Evolutionary conservation across 92 coral and sea anemone species (phyloP), one percentile per base, ranked within the genome.

Genomic region (Phenganax marumi): DNA sequence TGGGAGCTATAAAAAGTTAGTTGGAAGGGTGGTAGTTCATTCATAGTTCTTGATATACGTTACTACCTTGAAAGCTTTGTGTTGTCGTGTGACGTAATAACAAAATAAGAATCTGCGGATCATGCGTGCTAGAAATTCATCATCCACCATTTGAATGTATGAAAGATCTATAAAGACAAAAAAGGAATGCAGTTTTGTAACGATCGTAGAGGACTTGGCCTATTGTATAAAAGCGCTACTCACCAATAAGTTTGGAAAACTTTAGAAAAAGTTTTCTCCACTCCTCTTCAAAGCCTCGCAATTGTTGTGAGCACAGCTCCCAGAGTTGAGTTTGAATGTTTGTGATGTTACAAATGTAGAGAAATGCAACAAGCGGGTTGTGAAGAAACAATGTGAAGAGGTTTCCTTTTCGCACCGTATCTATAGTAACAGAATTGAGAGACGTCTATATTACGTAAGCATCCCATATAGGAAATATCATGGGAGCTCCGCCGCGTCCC

Each of bases 201-300:
- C 12, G 81, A 43, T 75, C 24, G 19, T 75, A 12, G 9, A 10
- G 47, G 3, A 50, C 11, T 23, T 3, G 12, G 12, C 8, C 8
- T 33, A 33, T 33, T 33, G 43, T 33, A 5, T 33, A 22, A 18
- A 25, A 46, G 46, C 19, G 8, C 24, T 8, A 11, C 97, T 63
- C 71, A 95, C 98, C 97, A 19, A 95, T 90, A 70, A 87, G 86
- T 82, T 97, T 91, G 74, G 98, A 90, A 90, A 93, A 90, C 77
- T 86, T 91, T 82, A 89, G 84, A 47, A 95, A 84, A 61, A 95
- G 88, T 69, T 90, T 85, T 25, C 87, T 80, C 10, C 84, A 68
- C 46, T 95, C 97, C 65, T 85, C 88, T 81, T 92, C 78, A 16
- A 95, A 86, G 48, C 91, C 92, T 70, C 92, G 91, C 51, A 95